These are phyloP conservation scores for Orestias chungarensis DNA, from an alignment of 2,797 vertebrate genomes.

Conservation along the genomic window DNA sequence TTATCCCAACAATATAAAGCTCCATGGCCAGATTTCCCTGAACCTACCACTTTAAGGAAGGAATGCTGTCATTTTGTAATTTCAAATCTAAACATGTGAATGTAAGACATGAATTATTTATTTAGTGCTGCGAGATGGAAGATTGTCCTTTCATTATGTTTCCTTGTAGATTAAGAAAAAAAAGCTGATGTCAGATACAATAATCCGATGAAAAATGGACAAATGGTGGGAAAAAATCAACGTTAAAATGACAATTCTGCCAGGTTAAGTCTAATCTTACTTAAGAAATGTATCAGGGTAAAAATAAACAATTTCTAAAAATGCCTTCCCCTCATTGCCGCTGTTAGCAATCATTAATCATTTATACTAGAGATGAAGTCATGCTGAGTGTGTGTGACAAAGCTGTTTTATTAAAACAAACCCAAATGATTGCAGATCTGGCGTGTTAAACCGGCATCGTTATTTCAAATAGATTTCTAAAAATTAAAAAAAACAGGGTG, in stretches of 20 bases:
- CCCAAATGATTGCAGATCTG: neutral
- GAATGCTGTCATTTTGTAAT: no score
- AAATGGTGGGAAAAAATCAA: no score
- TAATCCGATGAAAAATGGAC: neutral
- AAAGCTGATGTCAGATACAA: neutral
- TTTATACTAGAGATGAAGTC: neutral
- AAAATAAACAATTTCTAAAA: neutral
- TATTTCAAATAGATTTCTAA: neutral
- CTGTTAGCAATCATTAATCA: neutral
- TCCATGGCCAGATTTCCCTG: neutral
- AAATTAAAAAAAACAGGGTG: no score
- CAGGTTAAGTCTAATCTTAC: no score
- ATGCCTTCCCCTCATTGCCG: neutral
- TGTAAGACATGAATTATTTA: neutral
- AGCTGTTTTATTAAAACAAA: neutral
- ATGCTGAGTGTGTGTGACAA: neutral
- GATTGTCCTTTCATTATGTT: neutral
- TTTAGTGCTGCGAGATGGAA: neutral
- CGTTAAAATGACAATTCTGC: no score
- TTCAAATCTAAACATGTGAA: slow-evolving; percentile 9
- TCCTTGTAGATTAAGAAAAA: neutral
- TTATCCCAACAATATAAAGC: neutral
- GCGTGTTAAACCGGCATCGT: neutral
- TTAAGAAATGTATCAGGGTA: no score
- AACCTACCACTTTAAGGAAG: neutral